Conservation (phyloP, 2,888 invertebrate genomes). For the Poecilobothrus nobilitatus region DNA sequence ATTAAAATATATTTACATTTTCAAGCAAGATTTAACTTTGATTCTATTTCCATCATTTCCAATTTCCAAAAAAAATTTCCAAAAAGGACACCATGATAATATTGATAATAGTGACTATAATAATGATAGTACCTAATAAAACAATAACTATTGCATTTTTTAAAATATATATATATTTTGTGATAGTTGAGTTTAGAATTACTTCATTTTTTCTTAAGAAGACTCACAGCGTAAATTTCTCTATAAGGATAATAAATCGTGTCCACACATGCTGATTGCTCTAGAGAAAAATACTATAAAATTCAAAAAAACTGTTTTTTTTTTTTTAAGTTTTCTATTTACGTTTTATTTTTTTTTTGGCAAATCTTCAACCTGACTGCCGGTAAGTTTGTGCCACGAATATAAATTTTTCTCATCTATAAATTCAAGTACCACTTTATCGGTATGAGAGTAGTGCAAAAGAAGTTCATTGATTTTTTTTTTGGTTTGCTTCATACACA, state of each 20-base stretch:
- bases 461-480: background rate
- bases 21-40: background rate
- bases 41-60: background rate
- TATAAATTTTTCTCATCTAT: background rate
- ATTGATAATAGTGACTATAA: background rate
- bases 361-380: slow-evolving; percentile 3
- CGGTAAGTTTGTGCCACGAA: background rate
- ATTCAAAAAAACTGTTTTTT: background rate
- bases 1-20: background rate
- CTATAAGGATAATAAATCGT: background rate
- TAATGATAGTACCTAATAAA: background rate
- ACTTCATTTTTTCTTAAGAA: background rate
- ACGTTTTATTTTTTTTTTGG: background rate
- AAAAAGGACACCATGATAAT: background rate
- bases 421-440: background rate
- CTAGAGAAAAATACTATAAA: background rate
- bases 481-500: background rate
- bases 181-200: too few species aligned
- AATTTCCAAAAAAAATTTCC: too few species aligned
- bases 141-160: background rate
- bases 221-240: background rate
- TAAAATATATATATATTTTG: too few species aligned
- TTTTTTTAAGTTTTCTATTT: background rate
- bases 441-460: background rate
- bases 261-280: background rate